Conservation (phyloP, 2,113 vertebrate genomes). For the Pteruthius melanotis region DNA sequence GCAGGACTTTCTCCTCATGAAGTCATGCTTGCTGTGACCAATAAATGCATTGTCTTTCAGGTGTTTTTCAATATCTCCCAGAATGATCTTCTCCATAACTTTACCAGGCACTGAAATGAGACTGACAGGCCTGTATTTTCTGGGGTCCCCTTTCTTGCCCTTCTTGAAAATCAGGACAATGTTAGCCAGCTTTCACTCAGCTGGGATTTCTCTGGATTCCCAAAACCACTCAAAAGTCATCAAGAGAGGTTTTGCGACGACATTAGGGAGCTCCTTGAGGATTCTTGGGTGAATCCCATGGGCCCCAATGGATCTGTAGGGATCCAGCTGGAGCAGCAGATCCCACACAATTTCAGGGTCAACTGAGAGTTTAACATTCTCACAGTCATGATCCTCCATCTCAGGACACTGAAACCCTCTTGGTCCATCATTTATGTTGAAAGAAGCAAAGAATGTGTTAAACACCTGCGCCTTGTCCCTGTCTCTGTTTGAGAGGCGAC, state of each 20-base stretch:
- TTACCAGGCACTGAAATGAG: not conserved
- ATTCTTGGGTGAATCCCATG: not conserved
- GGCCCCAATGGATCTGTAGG: not conserved
- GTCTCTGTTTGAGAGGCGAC: not conserved
- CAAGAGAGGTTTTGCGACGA: not conserved
- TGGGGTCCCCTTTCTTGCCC: accelerated
- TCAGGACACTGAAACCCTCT: not conserved
- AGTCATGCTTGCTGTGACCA: not conserved
- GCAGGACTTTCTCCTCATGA: not conserved
- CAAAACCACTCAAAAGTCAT: not conserved
- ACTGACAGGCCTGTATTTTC: not conserved
- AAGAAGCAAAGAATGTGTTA: not conserved
- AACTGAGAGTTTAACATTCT: not conserved
- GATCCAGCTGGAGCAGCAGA: not conserved
- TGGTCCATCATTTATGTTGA: not conserved
- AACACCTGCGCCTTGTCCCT: not conserved
- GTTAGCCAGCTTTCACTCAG: not conserved
- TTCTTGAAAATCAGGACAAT: not conserved
- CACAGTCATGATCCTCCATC: not conserved
- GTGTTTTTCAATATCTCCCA: not conserved
- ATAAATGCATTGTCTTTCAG: not conserved
- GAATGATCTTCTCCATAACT: not conserved
- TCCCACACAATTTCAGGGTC: not conserved
- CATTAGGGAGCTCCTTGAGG: not conserved
- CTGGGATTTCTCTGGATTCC: not conserved